Percentiles rank a stretch among this genome's conserved stretches.
These are phyloP conservation scores for Matsumurasca onukii DNA, from an alignment of 1,140 invertebrate species.

Conservation along the genomic window DNA sequence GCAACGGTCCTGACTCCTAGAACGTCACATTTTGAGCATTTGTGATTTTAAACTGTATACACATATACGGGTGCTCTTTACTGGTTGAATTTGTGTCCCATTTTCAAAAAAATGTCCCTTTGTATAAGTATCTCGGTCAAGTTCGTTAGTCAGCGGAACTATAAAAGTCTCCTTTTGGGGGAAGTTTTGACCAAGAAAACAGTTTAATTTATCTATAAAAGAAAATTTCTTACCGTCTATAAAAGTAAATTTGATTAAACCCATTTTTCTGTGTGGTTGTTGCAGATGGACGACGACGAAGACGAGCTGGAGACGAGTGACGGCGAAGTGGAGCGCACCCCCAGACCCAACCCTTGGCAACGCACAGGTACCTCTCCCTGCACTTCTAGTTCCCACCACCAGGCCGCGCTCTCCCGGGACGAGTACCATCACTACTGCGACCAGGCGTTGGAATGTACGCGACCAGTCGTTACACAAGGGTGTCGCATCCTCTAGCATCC, in stretches of 20 bases:
- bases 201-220: neutral
- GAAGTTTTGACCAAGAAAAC: neutral
- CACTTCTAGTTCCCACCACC: too few species aligned
- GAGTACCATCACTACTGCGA: conserved; percentile 77
- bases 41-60: too few species aligned
- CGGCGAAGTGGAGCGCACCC: neutral
- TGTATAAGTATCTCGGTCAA: too few species aligned
- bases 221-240: too few species aligned
- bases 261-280: conserved; percentile 31
- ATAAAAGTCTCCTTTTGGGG: neutral
- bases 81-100: too few species aligned
- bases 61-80: too few species aligned
- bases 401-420: conserved; percentile 52
- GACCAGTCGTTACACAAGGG: too few species aligned
- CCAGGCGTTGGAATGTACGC: conserved; percentile 71
- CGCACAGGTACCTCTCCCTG: conserved; percentile 42
- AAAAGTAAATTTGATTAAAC: too few species aligned
- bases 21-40: too few species aligned
- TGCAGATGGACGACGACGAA: conserved; percentile 42
- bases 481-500: conserved; percentile 30
- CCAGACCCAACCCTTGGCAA: conserved; percentile 39
- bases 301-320: conserved; percentile 41
- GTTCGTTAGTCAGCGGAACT: too few species aligned
- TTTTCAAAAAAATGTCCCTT: too few species aligned
- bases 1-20: too few species aligned